These are phyloP conservation scores for Acronicta alni DNA, from an alignment of 2,888 invertebrate species.

Conservation along the genomic window DNA sequence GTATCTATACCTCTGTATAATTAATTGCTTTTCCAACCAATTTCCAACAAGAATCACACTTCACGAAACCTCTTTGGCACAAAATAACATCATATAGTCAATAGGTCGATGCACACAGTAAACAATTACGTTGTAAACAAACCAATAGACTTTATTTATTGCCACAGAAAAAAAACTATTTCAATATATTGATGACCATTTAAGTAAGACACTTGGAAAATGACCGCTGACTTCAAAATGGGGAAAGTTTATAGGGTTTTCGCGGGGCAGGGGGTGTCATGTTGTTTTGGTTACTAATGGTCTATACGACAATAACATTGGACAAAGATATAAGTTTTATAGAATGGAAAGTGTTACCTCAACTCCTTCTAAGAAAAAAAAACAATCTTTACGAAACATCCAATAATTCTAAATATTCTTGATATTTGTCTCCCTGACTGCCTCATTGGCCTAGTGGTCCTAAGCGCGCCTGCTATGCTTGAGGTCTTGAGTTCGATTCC, in stretches of 20 bases:
- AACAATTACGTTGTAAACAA: conserved; percentile 56
- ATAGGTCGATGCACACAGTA: conserved; percentile 40
- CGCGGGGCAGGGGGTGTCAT: conserved; percentile 49
- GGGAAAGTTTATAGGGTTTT: conserved; percentile 30
- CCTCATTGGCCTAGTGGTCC: too few species aligned
- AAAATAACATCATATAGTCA: conserved; percentile 1
- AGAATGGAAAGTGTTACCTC: conserved; percentile 40
- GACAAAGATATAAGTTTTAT: conserved; percentile 54
- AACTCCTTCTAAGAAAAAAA: background rate
- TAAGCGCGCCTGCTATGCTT: too few species aligned
- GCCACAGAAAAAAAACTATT: conserved; percentile 52
- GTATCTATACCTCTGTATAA: too few species aligned
- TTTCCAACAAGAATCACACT: conserved; percentile 1
- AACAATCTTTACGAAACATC: background rate
- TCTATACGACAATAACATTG: conserved; percentile 67
- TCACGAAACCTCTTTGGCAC: background rate
- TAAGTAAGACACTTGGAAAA: conserved; percentile 47
- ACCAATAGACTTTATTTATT: conserved; percentile 58
- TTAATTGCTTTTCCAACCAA: background rate
- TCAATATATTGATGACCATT: conserved; percentile 49
- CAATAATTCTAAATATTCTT: too few species aligned
- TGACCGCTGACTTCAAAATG: conserved; percentile 27
- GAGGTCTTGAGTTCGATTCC: too few species aligned
- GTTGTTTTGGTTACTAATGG: conserved; percentile 56
- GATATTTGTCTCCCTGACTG: too few species aligned